Percentiles rank a stretch among this genome's conserved stretches.
Conservation (phyloP, 2,888 invertebrate genomes). For the Bimastos eiseni region DNA sequence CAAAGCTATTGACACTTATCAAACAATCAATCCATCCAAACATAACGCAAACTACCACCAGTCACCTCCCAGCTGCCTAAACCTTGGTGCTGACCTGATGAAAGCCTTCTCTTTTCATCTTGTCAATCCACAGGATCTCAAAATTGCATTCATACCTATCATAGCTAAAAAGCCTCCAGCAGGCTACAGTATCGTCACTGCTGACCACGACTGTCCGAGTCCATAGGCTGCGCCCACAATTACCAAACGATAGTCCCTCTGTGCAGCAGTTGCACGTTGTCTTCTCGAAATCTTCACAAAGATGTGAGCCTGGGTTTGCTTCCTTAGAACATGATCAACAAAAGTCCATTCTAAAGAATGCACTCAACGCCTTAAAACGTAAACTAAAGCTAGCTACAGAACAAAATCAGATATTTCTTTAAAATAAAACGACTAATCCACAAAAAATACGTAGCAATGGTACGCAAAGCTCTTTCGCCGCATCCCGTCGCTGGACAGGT, state of each 20-base stretch:
- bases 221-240: background rate
- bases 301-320: background rate
- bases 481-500: background rate
- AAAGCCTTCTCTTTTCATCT: background rate
- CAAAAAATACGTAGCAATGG: slow-evolving; percentile 23
- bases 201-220: background rate
- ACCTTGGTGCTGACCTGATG: background rate
- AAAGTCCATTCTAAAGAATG: slow-evolving; percentile 9
- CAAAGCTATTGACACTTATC: background rate
- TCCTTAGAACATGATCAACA: background rate
- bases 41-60: too few species aligned
- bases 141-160: background rate
- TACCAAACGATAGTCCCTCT: background rate
- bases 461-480: background rate
- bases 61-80: background rate
- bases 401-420: slow-evolving; percentile 16
- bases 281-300: background rate
- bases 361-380: slow-evolving; percentile 18
- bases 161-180: background rate
- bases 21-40: background rate
- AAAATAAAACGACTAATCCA: slow-evolving; percentile 24
- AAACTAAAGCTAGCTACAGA: slow-evolving; percentile 18
- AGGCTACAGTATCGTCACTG: background rate
- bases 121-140: background rate
- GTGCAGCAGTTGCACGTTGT: background rate